A percentile compares a stretch with the other conserved stretches of the same genome.
Evolutionary conservation across 2,113 vertebrate genomes (phyloP).

Genomic region (Hemibagrus wyckioides): DNA sequence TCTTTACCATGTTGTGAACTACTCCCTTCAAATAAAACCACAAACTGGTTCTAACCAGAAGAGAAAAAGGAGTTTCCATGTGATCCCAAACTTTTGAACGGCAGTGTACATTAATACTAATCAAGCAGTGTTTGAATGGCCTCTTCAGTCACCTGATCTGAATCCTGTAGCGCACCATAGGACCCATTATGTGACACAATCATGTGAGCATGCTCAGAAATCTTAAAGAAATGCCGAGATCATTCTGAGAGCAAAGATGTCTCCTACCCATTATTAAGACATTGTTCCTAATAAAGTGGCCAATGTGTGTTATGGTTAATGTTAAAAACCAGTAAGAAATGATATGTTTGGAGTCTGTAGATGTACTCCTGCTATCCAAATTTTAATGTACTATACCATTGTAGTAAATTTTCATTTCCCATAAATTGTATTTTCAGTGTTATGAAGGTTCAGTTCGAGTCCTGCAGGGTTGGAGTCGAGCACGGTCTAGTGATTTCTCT

Average conservation of each 20-base stretch:
- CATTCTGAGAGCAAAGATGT: background rate
- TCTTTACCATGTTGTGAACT: background rate
- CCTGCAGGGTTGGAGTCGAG: background rate
- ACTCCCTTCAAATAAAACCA: background rate
- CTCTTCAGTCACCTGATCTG: background rate
- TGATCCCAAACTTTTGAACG: too few relatives aligned
- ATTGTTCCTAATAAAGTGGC: background rate
- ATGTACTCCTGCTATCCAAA: background rate
- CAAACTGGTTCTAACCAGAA: too few relatives aligned
- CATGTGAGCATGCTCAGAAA: background rate
- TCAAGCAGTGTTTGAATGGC: background rate
- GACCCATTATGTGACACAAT: background rate
- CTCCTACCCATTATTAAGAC: background rate
- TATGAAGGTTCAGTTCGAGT: background rate
- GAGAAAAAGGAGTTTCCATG: too few relatives aligned
- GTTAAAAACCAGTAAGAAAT: background rate
- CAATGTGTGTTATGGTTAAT: background rate
- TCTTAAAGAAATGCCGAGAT: background rate
- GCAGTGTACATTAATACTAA: background rate
- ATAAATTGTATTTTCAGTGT: background rate
- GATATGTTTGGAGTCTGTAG: background rate
- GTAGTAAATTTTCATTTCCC: background rate
- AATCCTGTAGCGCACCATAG: background rate
- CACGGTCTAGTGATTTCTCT: background rate
- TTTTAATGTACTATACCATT: background rate